phyloP scores from a whole-genome alignment of 1,140 invertebrate genomes.

The Oedothorax gibbosus region DNA sequence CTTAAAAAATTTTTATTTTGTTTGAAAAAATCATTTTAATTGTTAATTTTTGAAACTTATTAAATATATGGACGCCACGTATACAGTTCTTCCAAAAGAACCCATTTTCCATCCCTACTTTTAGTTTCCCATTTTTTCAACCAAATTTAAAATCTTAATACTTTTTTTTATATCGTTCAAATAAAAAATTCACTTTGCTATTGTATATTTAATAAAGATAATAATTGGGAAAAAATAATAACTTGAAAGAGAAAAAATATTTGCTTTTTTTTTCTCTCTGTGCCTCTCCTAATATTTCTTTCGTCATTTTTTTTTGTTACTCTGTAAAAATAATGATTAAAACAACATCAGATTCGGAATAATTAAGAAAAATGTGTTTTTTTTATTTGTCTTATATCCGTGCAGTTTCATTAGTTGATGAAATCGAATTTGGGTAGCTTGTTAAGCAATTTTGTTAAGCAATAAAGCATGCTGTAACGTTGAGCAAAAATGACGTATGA shows the following conservation, averaged over 20 bases:
- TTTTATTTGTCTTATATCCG: slow-evolving; percentile 2
- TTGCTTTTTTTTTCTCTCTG: slow-evolving; percentile 21
- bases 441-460: slow-evolving; percentile 42
- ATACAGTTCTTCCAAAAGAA: too few species aligned
- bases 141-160: not conserved
- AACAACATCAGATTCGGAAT: slow-evolving; percentile 55
- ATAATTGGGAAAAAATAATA: slow-evolving; percentile 44
- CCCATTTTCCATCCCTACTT: not conserved
- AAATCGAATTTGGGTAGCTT: slow-evolving; percentile 53
- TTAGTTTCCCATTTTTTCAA: slow-evolving; percentile 4
- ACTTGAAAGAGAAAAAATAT: slow-evolving; percentile 42
- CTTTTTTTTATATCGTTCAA: not conserved
- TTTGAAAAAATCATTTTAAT: too few species aligned
- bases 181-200: slow-evolving; percentile 27
- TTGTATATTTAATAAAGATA: slow-evolving; percentile 60
- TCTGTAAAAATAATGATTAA: not conserved
- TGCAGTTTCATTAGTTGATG: slow-evolving; percentile 40
- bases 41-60: too few species aligned
- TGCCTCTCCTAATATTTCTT: not conserved
- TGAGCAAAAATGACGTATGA: too few species aligned
- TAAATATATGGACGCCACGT: too few species aligned
- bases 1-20: too few species aligned
- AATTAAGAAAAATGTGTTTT: slow-evolving; percentile 50
- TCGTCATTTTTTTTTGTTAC: slow-evolving; percentile 1
- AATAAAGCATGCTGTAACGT: too few species aligned